These are phyloP conservation scores for Drosophila suboccidentalis DNA, from an alignment of 2,888 invertebrate genomes.

Conservation along the genomic window DNA sequence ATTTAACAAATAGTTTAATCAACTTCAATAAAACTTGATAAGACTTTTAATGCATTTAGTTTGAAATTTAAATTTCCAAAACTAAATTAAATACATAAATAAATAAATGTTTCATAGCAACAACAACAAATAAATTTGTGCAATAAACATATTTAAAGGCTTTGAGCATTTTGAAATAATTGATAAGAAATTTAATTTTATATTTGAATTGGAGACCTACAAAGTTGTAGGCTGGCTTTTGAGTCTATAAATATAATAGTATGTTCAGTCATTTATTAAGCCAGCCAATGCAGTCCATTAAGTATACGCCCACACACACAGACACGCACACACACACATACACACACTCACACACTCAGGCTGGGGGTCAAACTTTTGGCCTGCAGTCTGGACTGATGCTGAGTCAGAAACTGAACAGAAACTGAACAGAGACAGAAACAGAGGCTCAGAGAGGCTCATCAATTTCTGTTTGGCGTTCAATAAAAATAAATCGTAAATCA, in stretches of 20 bases:
- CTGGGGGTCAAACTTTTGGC: slow-evolving; percentile 70
- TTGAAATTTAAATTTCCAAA: not conserved
- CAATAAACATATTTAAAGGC: slow-evolving; percentile 37
- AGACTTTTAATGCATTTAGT: not conserved
- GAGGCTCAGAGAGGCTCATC: slow-evolving; percentile 57
- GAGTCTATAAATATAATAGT: slow-evolving; percentile 19
- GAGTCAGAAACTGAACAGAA: slow-evolving; percentile 37
- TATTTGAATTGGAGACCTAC: slow-evolving; percentile 10
- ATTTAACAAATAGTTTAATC: not conserved
- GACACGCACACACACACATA: not conserved
- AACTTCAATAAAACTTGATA: not conserved
- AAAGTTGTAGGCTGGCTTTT: slow-evolving; percentile 18
- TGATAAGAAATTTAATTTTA: slow-evolving; percentile 15
- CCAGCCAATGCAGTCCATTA: slow-evolving; percentile 49
- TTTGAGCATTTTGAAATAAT: slow-evolving; percentile 16
- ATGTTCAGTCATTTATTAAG: slow-evolving; percentile 51
- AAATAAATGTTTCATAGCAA: not conserved
- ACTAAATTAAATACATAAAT: not conserved
- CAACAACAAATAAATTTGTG: slow-evolving; percentile 24
- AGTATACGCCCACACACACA: slow-evolving; percentile 42
- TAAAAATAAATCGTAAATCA: slow-evolving; percentile 80
- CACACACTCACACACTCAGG: slow-evolving; percentile 18
- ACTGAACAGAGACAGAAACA: no score
- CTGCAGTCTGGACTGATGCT: slow-evolving; percentile 54
- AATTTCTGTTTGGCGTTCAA: slow-evolving; percentile 68